A percentile compares a stretch with the other conserved stretches of the same genome.
Conservation (phyloP, 2,797 vertebrate genomes). For the Lutjanus campechanus region DNA sequence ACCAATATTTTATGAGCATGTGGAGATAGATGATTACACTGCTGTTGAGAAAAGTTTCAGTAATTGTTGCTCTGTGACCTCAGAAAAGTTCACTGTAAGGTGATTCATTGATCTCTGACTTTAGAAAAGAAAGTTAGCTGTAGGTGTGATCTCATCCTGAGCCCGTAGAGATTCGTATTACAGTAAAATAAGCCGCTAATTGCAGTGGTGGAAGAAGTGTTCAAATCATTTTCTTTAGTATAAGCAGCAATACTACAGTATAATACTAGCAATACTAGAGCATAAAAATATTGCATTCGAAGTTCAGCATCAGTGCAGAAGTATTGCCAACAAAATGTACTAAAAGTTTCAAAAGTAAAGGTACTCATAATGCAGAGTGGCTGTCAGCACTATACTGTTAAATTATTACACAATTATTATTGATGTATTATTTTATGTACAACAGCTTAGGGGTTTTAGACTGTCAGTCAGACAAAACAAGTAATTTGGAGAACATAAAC, state of each 20-base stretch:
- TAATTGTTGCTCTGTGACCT: constrained; percentile 1
- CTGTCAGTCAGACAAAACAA: too few species aligned
- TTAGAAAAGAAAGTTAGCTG: not conserved
- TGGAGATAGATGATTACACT: not conserved
- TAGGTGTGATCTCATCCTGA: not conserved
- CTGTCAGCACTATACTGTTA: not conserved
- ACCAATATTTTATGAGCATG: too few species aligned
- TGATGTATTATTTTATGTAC: too few species aligned
- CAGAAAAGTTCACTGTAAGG: not conserved
- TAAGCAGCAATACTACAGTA: not conserved
- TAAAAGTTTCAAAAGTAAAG: not conserved
- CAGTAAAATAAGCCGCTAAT: not conserved
- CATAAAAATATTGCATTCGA: not conserved
- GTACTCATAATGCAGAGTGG: not conserved
- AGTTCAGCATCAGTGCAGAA: not conserved
- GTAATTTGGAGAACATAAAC: too few species aligned
- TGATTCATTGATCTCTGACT: constrained; percentile 9
- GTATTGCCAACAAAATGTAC: not conserved
- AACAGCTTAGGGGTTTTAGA: too few species aligned
- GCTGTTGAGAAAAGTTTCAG: not conserved
- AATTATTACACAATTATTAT: too few species aligned
- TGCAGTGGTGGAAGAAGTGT: not conserved
- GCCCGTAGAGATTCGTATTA: not conserved
- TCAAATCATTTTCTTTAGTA: not conserved
- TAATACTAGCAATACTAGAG: not conserved